Evolutionary conservation across 2,113 vertebrate species (phyloP), one percentile per base, ranked within the genome.

Genomic region (Phaetusa simplex): DNA sequence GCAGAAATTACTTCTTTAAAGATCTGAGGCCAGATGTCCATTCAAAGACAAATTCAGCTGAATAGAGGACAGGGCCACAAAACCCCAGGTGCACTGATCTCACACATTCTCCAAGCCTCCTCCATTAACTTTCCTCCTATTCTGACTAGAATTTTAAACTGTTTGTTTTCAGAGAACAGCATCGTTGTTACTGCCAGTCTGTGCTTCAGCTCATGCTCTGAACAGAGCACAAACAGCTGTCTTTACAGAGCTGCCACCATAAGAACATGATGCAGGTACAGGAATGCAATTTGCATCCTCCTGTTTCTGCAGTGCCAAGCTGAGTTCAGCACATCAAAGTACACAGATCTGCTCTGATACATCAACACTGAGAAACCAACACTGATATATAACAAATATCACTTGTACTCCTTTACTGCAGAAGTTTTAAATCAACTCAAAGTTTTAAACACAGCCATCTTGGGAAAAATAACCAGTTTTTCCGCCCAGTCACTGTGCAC

Each of bases 201-300:
- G 27, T 43, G 50, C 81, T 77, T 61, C 40, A 77, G 82, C 12
- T 47, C 49, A 6, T 21, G 52, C 26, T 64, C 66, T 22, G 14
- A 58, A 55, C 22, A 49, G 81, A 89, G 42, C 76, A 52, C 1
- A 29, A 26, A 4, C 53, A 86, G 45, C 40, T 66, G 26, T 7
- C 38, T 27, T 76, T 2, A 24, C 0, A 6, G 42, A 77, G 62
- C 26, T 78, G 77, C 42, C 76, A 62, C 27, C 1, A 0, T 0
- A 16, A 85, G n/a, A 73, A n/a, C 9, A n/a, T 0, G 1, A 53
- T 2, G 32, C 62, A 61, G 69, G 61, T 14, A n/a, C 11, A 8
- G 36, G 58, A 66, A 53, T 8, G 36, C 21, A 24, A 34, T 3
- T 1, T 2, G 0, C 49, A 17, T 5, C 52, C 42, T 73, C 70